Evolutionary conservation across 1,140 invertebrate genomes (phyloP).

Genomic region (Sycophaga agraensis): DNA sequence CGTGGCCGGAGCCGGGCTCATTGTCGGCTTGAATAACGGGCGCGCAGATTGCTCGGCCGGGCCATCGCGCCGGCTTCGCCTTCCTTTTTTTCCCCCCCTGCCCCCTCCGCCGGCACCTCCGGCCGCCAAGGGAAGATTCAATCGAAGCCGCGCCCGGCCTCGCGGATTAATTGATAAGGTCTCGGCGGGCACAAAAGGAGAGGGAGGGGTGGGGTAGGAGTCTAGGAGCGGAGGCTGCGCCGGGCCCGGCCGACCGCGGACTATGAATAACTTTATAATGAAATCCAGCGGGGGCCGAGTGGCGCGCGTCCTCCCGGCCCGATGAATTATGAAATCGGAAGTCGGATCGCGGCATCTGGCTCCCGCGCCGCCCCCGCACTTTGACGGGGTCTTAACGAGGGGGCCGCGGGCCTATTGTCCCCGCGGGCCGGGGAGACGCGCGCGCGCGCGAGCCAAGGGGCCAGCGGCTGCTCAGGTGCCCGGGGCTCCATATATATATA

Average conservation of each 20-base stretch:
- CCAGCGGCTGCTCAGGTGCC: no score
- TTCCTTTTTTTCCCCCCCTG: neutral
- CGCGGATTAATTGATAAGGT: conserved; percentile 25
- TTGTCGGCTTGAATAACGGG: conserved; percentile 31
- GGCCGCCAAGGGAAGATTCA: neutral
- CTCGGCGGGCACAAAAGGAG: neutral
- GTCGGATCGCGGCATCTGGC: no score
- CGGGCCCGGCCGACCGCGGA: neutral
- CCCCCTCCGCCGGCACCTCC: no score
- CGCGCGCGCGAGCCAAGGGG: no score
- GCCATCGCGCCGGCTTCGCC: no score
- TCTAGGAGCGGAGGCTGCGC: no score
- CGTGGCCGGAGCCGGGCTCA: conserved; percentile 13
- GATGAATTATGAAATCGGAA: conserved; percentile 28
- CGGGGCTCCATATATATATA: no score
- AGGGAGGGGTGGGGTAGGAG: no score
- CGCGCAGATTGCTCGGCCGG: conserved; percentile 26
- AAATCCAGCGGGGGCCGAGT: neutral
- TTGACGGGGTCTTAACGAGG: neutral
- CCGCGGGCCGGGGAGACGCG: neutral
- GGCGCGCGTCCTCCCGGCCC: no score
- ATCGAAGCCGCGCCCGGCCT: conserved; percentile 8
- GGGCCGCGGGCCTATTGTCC: neutral
- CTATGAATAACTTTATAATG: conserved; percentile 26
- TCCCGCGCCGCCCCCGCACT: no score